Base-by-base conservation (phyloP, 1,140 invertebrate genomes). In the Sesamia nonagrioides region DNA sequence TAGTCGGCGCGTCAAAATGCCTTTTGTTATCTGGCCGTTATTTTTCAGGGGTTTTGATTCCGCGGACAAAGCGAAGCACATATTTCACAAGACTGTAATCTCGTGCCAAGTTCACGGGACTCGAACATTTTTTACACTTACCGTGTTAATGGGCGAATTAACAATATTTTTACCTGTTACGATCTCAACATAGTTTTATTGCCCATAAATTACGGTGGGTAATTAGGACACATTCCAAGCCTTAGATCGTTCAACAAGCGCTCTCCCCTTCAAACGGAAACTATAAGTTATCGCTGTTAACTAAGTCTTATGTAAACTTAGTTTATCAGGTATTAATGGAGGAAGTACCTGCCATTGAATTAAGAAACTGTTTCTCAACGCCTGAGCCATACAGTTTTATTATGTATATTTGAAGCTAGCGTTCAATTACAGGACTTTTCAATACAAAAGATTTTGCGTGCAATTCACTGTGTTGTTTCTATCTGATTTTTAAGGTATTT, bases 41-140 rank as follows among this genome's bases (percentile, higher is more conserved):
- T 91, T 92, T 92, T 91, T 91, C 88, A 91, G 89, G 82, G 85
- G 84, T 90, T 89, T 88, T 85, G 85, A 89, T 90, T 86, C 81
- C 61, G 77, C 82, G 85, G 85, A 92, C 89, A 92, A 91, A 92
- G 86, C 88, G 89, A 81, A 78, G 56, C 88, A 87, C 87, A 92
- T 92, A 92, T 91, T 91, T 92, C 86, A 92, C 84, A 78, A 86
- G 83, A 84, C 85, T 84, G 78, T 92, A 92, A 92, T 92, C 91
- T 92, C 87, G 85, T 87, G 86, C 82, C 85, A 88, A 88, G 86
- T 87, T 89, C 84, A 85, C 85, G 82, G 85, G 82, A 86, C 88
- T 91, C 85, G 86, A 78, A 83, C 87, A 86, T 88, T 88, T 88
- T 86, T 89, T 89, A 85, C 81, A 83, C 80, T 86, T 83, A 84